Evolutionary conservation across 2,888 invertebrate species (phyloP).

Genomic region (Coleophora flavipennella): DNA sequence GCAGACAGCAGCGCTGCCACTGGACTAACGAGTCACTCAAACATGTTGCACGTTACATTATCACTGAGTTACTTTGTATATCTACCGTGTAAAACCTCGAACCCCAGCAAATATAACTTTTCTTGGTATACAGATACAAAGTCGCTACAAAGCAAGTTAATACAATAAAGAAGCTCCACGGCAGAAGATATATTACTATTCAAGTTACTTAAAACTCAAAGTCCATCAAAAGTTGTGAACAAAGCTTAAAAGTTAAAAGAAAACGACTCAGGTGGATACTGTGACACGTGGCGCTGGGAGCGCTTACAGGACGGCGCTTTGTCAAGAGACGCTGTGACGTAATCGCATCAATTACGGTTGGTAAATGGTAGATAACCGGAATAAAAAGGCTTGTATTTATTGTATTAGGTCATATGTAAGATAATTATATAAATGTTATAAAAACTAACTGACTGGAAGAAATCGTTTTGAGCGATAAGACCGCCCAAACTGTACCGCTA

Average conservation of each 20-base stretch:
- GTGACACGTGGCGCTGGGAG: constrained; percentile 7
- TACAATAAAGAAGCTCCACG: constrained; percentile 36
- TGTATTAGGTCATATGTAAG: too few species aligned
- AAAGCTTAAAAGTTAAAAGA: constrained; percentile 72
- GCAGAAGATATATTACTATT: constrained; percentile 68
- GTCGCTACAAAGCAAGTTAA: constrained; percentile 34
- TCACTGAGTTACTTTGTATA: not conserved
- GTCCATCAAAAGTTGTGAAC: constrained; percentile 68
- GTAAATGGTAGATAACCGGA: too few species aligned
- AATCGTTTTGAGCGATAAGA: too few species aligned
- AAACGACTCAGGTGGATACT: constrained; percentile 67
- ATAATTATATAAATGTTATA: too few species aligned
- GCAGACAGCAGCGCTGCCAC: too few species aligned
- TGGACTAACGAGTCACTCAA: too few species aligned
- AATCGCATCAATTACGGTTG: too few species aligned
- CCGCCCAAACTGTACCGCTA: too few species aligned
- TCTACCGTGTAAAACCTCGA: not conserved
- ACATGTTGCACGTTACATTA: not conserved
- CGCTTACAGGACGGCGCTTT: not conserved
- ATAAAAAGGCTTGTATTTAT: not conserved
- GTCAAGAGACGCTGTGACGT: too few species aligned
- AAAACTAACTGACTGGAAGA: too few species aligned
- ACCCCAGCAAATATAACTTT: not conserved
- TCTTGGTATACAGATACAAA: constrained; percentile 17
- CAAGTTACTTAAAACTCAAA: constrained; percentile 68